Evolutionary conservation across 1,140 invertebrate species (phyloP), one percentile per base, ranked within the genome.

Genomic region (Cyclina sinensis): DNA sequence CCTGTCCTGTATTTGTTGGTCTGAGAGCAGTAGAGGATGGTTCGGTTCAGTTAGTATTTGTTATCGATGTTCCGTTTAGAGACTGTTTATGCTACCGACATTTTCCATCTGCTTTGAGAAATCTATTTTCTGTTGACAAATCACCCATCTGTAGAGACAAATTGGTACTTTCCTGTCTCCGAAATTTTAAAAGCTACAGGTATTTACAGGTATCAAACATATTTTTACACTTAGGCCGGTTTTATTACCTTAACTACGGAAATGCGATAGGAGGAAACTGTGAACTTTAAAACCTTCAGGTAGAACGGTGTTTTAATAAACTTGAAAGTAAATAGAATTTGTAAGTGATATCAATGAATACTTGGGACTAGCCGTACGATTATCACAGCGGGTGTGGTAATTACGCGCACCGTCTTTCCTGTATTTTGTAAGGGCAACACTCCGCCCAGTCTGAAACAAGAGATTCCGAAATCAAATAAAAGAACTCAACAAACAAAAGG

Each of bases 271-370:
- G 43, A 57, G n/a, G 48, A 51, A 35, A n/a, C 27, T 78, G 74
- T 54, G 46, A 57, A 78, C 48, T 57, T 21, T 78, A 21, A 18
- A 30, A 54, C 74, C 48, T 48, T n/a, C 11, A 32, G 24, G 14
- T 32, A 51, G 46, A 54, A 48, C 73, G 16, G 46, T 35, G 51
- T 81, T 62, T 81, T 81, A 81, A 81, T 81, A 81, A 81, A 81
- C 48, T 81, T 65, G 21, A 48, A 65, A 78, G 79, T 65, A 81
- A 81, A 81, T 81, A 81, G 79, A 81, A 59, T 62, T 81, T 81
- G 79, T 57, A 62, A 81, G 57, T 81, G 79, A 81, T 81, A 81
- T 81, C 54, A 81, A 65, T 62, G 79, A 65, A 65, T 62, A 81
- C 54, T 81, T 43, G 24, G 39, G 35, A 57, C 51, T 65, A 5